Evolutionary conservation across 2,797 vertebrate genomes (phyloP).

Genomic region (Bradypodion pumilum): DNA sequence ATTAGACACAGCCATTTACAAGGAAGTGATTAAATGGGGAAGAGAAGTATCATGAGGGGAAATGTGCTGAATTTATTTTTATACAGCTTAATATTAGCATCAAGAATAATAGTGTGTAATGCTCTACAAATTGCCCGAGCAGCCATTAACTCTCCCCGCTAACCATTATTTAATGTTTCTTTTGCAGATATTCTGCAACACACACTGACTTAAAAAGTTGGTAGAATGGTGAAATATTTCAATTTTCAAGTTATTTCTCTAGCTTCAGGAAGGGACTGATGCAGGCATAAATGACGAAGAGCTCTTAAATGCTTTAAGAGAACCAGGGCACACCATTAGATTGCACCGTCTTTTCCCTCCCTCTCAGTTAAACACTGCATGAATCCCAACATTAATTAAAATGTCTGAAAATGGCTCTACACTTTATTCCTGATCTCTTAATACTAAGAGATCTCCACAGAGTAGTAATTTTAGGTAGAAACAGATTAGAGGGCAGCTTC

Average conservation of each 20-base stretch:
- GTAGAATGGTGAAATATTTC: not conserved
- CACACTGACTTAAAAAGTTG: not conserved
- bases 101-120: constrained; percentile 21
- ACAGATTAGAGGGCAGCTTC: no score
- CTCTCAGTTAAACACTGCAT: not conserved
- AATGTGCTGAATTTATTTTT: constrained; percentile 28
- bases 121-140: constrained; percentile 3
- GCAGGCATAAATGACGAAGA: not conserved
- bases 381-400: not conserved
- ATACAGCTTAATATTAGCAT: constrained; percentile 41
- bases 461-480: no score
- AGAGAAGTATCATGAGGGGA: constrained; percentile 28
- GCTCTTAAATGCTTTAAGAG: not conserved
- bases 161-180: not conserved
- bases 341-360: not conserved
- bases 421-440: not conserved
- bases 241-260: not conserved
- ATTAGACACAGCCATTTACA: constrained; percentile 31
- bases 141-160: constrained; percentile 4
- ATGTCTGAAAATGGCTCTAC: not conserved
- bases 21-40: constrained; percentile 36
- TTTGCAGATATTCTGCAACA: not conserved
- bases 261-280: not conserved
- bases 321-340: no score
- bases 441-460: not conserved